phyloP scores from a whole-genome alignment of 1,140 invertebrate species.

The Camponotus pennsylvanicus region DNA sequence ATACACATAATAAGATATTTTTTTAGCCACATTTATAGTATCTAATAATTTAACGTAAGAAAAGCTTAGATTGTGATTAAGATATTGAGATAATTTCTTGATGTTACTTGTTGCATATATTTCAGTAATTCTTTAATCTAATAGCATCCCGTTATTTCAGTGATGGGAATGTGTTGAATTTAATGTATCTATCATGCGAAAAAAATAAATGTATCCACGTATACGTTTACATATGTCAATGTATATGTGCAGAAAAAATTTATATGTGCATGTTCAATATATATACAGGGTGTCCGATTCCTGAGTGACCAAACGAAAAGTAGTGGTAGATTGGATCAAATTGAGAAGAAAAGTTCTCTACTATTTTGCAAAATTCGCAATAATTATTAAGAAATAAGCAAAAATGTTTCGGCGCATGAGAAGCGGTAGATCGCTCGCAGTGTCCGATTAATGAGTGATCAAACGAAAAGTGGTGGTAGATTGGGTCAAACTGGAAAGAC shows the following conservation, averaged over 20 bases:
- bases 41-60: neutral
- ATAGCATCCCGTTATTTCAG: neutral
- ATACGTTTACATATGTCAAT: neutral
- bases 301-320: too few relatives aligned
- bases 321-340: too few relatives aligned
- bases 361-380: too few relatives aligned
- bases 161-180: neutral
- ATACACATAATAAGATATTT: neutral
- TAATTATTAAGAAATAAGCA: too few relatives aligned
- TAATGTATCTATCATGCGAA: neutral
- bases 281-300: neutral
- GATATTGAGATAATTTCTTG: neutral
- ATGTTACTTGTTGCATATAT: neutral
- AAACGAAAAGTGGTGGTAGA: too few relatives aligned
- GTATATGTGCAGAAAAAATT: neutral
- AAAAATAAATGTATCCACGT: neutral
- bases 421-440: too few relatives aligned
- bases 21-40: neutral
- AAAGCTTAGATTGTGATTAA: neutral
- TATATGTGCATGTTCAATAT: neutral
- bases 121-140: neutral
- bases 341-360: too few relatives aligned
- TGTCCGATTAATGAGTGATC: too few relatives aligned
- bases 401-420: too few relatives aligned
- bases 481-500: too few relatives aligned